A percentile compares a stretch with the other conserved stretches of the same genome.
Evolutionary conservation across 2,113 vertebrate genomes (phyloP).

Genomic region (Kryptolebias marmoratus): DNA sequence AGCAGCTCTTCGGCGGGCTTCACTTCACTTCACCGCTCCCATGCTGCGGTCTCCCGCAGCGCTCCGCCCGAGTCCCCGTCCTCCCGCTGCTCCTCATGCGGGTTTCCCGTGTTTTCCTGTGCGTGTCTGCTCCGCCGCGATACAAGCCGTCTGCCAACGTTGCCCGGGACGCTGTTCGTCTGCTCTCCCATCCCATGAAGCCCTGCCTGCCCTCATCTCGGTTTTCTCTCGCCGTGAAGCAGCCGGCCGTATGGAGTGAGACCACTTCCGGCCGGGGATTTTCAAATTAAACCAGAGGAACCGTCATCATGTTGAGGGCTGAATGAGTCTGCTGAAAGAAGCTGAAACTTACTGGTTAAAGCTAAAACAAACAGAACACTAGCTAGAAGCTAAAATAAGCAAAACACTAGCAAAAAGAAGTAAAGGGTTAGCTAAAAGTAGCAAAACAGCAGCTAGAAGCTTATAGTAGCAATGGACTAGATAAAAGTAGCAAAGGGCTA

Average conservation of each 20-base stretch:
- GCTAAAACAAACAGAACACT: no score
- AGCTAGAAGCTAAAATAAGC: no score
- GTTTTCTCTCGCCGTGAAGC: conserved; percentile 4
- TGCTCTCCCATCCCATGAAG: conserved; percentile 61
- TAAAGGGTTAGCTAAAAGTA: no score
- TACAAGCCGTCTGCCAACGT: conserved; percentile 19
- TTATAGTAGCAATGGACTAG: no score
- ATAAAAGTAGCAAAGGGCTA: no score
- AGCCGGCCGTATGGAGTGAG: neutral
- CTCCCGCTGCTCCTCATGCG: conserved; percentile 24
- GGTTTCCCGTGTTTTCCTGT: neutral
- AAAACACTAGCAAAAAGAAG: no score
- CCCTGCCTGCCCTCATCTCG: conserved; percentile 24
- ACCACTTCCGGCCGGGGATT: conserved; percentile 8
- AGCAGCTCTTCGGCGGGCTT: conserved; percentile 38
- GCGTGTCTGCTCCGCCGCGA: neutral
- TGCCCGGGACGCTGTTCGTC: conserved; percentile 13
- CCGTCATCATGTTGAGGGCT: no score
- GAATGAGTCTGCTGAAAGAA: no score
- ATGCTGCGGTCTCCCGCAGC: conserved; percentile 52
- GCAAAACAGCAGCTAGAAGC: no score
- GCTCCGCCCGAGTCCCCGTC: conserved; percentile 28
- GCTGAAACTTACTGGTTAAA: no score
- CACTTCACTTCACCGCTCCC: conserved; percentile 75
- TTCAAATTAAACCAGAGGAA: conserved; percentile 41